Base-by-base conservation (phyloP, 2,113 vertebrate species). In the Syrrhaptes paradoxus region DNA sequence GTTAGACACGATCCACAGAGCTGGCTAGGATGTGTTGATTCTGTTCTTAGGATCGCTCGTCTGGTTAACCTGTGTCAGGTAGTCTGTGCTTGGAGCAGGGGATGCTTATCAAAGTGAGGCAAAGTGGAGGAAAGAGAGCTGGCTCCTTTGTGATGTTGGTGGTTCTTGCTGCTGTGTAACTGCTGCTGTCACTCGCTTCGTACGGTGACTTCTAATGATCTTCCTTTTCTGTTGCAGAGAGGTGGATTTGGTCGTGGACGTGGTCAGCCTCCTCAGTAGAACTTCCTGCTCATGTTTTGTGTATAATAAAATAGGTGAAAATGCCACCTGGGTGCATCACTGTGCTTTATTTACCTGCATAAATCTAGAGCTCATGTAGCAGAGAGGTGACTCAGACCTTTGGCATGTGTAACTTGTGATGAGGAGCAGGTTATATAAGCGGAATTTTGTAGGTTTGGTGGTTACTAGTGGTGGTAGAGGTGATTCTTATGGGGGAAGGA, bases 231-330 rank as follows among this genome's bases (percentile, higher is more conserved):
- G 62, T 98, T 98, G 31, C 98, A 99, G 99, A 99, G 99, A 97
- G 99, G 99, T 84, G 99, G 99, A 95, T 99, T 99, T 34, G 99
- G 99, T 94, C 99, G 99, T 85, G 99, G 99, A 95, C 98, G 99
- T 98, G 99, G 98, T 97, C 99, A 99, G 97, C 99, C 99, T 84
- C 99, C 99, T 88, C 99, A 99, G 98, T 99, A 98, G 98, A 97
- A 89, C 67, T 77, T 81, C 31, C 96, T 96, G 81, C 78, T 91
- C 77, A 55, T 94, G 65, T 97, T 97, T 98, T 98, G 97, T 99
- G 98, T 98, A 98, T 97, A 99, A 99, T 99, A 99, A 99, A 99
- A 97, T 78, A 96, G 84, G 90, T 97, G 87, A 98, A 98, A 98
- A 97, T 57, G 71, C 90, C 92, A 90, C 38, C 41, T 55, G 51